These are phyloP conservation scores for Nipponia nippon DNA, from an alignment of 2,113 vertebrate genomes.

Conservation along the genomic window DNA sequence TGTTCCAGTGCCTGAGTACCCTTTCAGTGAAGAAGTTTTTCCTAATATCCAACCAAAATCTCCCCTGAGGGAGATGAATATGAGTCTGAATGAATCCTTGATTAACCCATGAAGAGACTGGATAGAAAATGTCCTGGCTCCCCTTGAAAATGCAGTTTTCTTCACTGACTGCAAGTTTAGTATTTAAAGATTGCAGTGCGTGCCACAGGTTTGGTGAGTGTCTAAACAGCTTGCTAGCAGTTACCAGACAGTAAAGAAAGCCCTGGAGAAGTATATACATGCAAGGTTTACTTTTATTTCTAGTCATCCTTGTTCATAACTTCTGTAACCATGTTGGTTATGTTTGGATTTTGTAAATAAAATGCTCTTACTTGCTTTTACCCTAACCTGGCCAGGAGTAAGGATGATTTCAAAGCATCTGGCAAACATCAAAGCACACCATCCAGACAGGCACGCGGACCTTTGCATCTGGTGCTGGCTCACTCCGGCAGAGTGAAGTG, in stretches of 20 bases:
- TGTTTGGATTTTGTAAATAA: not conserved
- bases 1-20: too few relatives aligned
- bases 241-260: not conserved
- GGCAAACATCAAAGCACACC: not conserved
- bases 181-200: not conserved
- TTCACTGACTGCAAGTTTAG: not conserved
- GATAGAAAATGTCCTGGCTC: not conserved
- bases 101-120: rapidly evolving
- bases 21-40: too few relatives aligned
- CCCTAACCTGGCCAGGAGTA: not conserved
- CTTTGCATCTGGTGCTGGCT: not conserved
- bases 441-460: not conserved
- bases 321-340: not conserved
- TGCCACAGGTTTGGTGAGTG: not conserved
- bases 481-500: not conserved
- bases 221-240: not conserved
- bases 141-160: not conserved
- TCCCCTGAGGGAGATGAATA: too few relatives aligned
- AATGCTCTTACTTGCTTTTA: not conserved
- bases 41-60: too few relatives aligned
- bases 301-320: not conserved
- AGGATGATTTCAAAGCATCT: not conserved
- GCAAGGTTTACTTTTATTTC: not conserved
- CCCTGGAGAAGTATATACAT: not conserved
- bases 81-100: not conserved